Conservation (phyloP, 2,113 vertebrate genomes). For the Scopus umbretta region DNA sequence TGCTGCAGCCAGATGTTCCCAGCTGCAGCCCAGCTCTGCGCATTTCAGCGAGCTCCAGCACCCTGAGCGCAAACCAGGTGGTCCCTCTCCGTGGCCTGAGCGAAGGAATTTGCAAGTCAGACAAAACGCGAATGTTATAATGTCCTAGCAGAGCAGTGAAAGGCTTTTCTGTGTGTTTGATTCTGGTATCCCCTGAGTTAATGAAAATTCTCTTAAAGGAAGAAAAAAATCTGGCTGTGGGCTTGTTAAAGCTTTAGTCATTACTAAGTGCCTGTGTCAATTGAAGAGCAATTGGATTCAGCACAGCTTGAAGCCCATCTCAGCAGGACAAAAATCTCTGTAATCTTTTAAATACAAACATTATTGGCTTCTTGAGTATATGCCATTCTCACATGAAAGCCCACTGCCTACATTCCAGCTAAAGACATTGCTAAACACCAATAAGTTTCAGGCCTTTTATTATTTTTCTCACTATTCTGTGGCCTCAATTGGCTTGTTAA, state of each 20-base stretch:
- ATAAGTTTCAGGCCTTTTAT: not conserved
- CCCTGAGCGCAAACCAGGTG: not conserved
- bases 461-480: not conserved
- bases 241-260: not conserved
- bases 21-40: not conserved
- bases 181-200: not conserved
- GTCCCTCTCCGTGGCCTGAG: not conserved
- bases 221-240: not conserved
- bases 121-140: accelerated
- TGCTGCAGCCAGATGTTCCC: not conserved
- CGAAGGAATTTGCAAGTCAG: not conserved
- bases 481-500: not conserved
- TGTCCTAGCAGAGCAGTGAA: not conserved
- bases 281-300: not conserved
- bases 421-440: not conserved
- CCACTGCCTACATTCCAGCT: not conserved
- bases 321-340: not conserved
- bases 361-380: not conserved
- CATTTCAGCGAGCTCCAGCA: not conserved
- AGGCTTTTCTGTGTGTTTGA: not conserved
- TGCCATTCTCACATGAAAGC: not conserved
- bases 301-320: not conserved
- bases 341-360: not conserved
- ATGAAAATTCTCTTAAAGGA: not conserved
- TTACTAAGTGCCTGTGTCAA: not conserved